Evolutionary conservation across 2,888 invertebrate genomes (phyloP).

Genomic region (Drosophila austrosaltans): DNA sequence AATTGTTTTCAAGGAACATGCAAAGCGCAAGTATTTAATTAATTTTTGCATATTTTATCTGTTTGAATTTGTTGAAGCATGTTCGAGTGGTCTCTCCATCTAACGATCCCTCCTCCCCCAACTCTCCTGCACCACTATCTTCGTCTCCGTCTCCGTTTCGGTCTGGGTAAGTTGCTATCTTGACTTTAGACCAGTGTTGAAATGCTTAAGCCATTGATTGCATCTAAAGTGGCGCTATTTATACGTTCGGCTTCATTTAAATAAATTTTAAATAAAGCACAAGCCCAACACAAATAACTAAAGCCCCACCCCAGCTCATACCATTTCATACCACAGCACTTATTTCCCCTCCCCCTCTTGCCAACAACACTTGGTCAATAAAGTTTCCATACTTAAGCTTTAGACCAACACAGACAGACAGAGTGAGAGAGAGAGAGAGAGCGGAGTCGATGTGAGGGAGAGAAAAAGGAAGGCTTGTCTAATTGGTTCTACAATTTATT

Average conservation of each 20-base stretch:
- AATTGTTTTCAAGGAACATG: constrained; percentile 81
- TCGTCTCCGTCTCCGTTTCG: constrained; percentile 21
- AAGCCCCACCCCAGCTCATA: background rate
- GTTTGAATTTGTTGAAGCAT: constrained; percentile 80
- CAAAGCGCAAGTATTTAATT: constrained; percentile 80
- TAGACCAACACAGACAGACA: background rate
- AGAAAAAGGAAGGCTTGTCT: background rate
- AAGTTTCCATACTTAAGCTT: constrained; percentile 51
- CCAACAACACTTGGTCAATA: constrained; percentile 62
- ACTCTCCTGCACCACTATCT: background rate
- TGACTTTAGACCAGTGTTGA: constrained; percentile 68
- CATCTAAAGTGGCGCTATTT: constrained; percentile 77
- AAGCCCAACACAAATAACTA: constrained; percentile 25
- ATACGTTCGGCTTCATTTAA: constrained; percentile 76
- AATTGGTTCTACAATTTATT: constrained; percentile 11
- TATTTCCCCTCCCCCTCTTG: background rate
- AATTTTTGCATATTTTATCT: constrained; percentile 81
- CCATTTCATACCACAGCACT: background rate
- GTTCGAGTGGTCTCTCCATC: constrained; percentile 54
- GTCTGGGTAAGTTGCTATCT: constrained; percentile 52
- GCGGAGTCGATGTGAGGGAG: background rate
- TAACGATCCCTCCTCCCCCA: background rate
- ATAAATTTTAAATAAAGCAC: constrained; percentile 77
- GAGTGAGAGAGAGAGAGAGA: background rate
- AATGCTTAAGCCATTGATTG: constrained; percentile 79